A percentile compares a stretch with the other conserved stretches of the same genome.
These are phyloP conservation scores for Acanthornis magna DNA, from an alignment of 2,797 vertebrate species.

Conservation along the genomic window DNA sequence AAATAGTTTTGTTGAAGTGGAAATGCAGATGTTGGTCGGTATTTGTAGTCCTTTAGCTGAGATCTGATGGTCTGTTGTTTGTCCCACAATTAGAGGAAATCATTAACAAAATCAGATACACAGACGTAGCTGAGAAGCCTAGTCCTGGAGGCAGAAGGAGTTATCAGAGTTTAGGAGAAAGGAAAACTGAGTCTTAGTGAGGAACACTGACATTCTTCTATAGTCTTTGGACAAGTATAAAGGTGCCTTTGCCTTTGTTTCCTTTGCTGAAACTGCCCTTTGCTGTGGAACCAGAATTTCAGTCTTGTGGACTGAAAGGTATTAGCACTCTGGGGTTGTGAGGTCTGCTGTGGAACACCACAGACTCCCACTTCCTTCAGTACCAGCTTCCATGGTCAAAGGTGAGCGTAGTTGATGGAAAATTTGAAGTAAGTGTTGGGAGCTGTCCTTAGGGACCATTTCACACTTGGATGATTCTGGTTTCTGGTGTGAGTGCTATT, in stretches of 20 bases:
- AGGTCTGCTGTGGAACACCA: background rate
- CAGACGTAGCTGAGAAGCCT: background rate
- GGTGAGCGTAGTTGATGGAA: background rate
- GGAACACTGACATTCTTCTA: rapidly evolving
- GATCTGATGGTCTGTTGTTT: background rate
- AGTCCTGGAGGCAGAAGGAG: background rate
- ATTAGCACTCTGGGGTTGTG: background rate
- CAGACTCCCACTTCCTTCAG: background rate
- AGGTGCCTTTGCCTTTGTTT: background rate
- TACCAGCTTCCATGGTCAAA: background rate
- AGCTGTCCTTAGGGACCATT: background rate
- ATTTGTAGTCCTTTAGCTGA: background rate
- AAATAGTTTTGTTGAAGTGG: background rate
- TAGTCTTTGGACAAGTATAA: background rate
- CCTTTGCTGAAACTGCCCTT: background rate
- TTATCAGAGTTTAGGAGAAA: background rate
- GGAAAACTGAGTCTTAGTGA: background rate
- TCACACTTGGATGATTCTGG: background rate
- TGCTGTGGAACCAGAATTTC: background rate
- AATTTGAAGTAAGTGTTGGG: background rate
- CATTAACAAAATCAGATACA: background rate
- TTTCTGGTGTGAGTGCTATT: background rate
- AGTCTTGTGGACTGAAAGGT: background rate
- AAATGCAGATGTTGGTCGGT: background rate
- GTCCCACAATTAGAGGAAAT: background rate